Percentiles rank a stretch among this genome's conserved stretches.
These are phyloP conservation scores for Slavum lentiscoides DNA, from an alignment of 2,888 invertebrate genomes.

Conservation along the genomic window DNA sequence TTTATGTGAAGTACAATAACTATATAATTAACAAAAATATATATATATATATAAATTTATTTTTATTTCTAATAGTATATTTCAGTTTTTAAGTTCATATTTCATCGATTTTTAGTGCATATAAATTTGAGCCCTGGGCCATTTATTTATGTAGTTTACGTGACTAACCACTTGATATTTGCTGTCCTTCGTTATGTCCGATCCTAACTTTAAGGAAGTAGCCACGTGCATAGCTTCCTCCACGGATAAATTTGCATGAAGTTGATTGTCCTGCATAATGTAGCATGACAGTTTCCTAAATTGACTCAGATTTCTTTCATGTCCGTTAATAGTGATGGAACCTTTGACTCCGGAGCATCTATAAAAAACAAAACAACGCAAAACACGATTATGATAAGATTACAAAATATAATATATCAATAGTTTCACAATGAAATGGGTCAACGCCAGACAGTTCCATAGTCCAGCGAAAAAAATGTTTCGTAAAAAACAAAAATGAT, in stretches of 20 bases:
- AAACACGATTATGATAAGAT: not conserved
- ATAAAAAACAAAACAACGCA: not conserved
- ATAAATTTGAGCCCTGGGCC: too few species aligned
- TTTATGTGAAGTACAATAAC: too few species aligned
- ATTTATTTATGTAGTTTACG: too few species aligned
- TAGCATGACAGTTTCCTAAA: conserved; percentile 93
- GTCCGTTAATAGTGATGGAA: conserved; percentile 82
- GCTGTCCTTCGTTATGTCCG: conserved; percentile 69
- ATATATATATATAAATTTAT: too few species aligned
- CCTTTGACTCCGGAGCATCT: conserved; percentile 81
- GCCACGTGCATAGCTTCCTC: conserved; percentile 94
- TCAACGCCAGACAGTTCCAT: too few species aligned
- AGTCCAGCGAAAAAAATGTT: too few species aligned
- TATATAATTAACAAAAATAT: too few species aligned
- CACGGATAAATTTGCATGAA: conserved; percentile 89
- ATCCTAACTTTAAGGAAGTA: conserved; percentile 83
- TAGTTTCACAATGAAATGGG: too few species aligned
- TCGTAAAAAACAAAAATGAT: not conserved
- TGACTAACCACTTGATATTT: conserved; percentile 81
- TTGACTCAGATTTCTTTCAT: conserved; percentile 78
- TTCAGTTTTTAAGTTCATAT: too few species aligned
- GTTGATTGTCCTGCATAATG: conserved; percentile 94
- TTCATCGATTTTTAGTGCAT: too few species aligned
- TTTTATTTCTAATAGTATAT: too few species aligned
- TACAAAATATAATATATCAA: not conserved